Conservation (phyloP, 2,888 invertebrate genomes). For the Caenorhabditis sp. region DNA sequence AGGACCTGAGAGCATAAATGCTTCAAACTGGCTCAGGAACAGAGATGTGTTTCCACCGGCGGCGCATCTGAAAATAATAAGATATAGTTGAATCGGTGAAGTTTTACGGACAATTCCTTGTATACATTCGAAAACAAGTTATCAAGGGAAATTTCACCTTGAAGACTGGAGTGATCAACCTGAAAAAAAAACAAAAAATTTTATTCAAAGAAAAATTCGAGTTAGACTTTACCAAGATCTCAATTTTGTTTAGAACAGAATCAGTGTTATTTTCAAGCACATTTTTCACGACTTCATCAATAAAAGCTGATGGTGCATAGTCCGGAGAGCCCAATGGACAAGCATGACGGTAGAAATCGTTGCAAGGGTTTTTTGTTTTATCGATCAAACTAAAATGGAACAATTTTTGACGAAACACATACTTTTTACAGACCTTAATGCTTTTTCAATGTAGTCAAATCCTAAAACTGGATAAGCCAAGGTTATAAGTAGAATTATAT, state of each 20-base stretch:
- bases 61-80: background rate
- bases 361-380: background rate
- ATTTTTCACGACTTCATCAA: background rate
- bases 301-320: background rate
- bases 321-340: background rate
- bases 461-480: background rate
- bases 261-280: background rate
- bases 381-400: background rate
- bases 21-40: background rate
- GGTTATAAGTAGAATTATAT: background rate
- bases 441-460: constrained; percentile 5
- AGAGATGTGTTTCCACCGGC: background rate
- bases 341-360: constrained; percentile 24
- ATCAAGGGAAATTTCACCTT: background rate
- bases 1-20: background rate
- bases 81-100: background rate
- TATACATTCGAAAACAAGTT: background rate
- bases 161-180: too few species aligned
- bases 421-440: background rate
- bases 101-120: background rate
- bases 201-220: too few species aligned
- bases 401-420: too few species aligned
- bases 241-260: background rate
- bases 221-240: too few species aligned
- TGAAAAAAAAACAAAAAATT: too few species aligned